Percentiles rank a stretch among this genome's conserved stretches.
Conservation (phyloP, 2,113 vertebrate genomes). For the Dinomys branickii region DNA sequence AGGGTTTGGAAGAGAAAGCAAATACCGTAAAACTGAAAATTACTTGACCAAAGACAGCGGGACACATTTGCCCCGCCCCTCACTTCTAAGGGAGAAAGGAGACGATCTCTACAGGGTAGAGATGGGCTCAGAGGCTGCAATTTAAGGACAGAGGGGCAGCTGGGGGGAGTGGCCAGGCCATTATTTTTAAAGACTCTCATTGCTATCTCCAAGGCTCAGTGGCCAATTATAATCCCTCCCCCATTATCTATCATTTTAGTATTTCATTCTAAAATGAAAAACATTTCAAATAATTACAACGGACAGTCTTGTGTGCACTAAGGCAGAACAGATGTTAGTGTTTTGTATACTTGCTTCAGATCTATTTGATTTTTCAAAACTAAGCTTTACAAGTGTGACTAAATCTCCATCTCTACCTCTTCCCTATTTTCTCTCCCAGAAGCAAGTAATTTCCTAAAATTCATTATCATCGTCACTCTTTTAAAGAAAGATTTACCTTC, state of each 20-base stretch:
- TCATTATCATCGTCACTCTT: neutral
- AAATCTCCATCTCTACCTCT: neutral
- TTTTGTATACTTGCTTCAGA: constrained; percentile 40
- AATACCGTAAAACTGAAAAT: neutral
- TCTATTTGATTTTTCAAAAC: constrained; percentile 22
- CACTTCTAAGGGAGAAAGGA: neutral
- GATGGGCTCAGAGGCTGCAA: neutral
- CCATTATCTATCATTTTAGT: constrained; percentile 46
- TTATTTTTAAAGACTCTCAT: constrained; percentile 10
- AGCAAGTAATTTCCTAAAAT: neutral
- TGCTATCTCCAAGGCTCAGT: neutral
- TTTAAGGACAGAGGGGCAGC: neutral
- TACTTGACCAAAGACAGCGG: neutral
- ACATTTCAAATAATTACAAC: constrained; percentile 58
- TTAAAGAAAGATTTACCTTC: neutral
- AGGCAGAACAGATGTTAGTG: constrained; percentile 49
- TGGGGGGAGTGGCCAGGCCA: neutral
- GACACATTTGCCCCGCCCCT: neutral
- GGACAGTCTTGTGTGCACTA: constrained; percentile 1
- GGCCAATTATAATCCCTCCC: neutral
- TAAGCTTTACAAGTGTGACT: neutral
- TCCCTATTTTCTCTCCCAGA: constrained; percentile 26
- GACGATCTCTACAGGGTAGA: neutral
- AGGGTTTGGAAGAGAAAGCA: neutral
- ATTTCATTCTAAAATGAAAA: constrained; percentile 58